phyloP scores from a whole-genome alignment of 2,113 vertebrate species.

The Odocoileus hemionus region DNA sequence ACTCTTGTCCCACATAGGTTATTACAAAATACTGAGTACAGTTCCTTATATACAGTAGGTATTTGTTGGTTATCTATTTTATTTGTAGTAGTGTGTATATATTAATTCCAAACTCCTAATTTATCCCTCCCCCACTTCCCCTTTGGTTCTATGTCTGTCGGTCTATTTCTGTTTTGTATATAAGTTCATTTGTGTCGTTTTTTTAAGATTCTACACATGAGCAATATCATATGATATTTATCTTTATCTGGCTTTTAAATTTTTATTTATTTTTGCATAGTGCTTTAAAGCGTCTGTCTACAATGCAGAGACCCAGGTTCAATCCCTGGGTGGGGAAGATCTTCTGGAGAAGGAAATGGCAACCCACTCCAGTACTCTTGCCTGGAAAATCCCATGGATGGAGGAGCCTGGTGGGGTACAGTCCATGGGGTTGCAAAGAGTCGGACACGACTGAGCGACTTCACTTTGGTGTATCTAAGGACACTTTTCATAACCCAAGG shows the following conservation, averaged over 20 bases:
- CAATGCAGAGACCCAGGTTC: too few relatives aligned
- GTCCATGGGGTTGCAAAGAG: too few relatives aligned
- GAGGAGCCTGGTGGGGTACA: too few relatives aligned
- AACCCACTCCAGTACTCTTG: too few relatives aligned
- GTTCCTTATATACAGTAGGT: background rate
- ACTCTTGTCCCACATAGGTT: background rate
- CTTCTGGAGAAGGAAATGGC: too few relatives aligned
- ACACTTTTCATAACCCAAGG: background rate
- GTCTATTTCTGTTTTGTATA: background rate
- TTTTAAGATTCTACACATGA: background rate
- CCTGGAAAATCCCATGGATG: too few relatives aligned
- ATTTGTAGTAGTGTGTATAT: background rate
- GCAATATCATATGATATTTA: background rate
- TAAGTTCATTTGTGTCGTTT: background rate
- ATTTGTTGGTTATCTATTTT: background rate
- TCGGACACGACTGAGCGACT: too few relatives aligned
- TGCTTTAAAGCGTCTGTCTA: background rate
- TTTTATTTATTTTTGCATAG: background rate
- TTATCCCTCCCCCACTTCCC: background rate
- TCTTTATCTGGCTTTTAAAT: background rate
- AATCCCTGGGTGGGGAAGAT: too few relatives aligned
- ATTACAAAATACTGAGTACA: background rate
- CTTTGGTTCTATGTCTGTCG: background rate
- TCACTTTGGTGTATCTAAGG: background rate
- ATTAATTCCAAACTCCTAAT: background rate